Base-by-base conservation (phyloP, 64 coral and sea anemone genomes). In the Platygyra sinensis region DNA sequence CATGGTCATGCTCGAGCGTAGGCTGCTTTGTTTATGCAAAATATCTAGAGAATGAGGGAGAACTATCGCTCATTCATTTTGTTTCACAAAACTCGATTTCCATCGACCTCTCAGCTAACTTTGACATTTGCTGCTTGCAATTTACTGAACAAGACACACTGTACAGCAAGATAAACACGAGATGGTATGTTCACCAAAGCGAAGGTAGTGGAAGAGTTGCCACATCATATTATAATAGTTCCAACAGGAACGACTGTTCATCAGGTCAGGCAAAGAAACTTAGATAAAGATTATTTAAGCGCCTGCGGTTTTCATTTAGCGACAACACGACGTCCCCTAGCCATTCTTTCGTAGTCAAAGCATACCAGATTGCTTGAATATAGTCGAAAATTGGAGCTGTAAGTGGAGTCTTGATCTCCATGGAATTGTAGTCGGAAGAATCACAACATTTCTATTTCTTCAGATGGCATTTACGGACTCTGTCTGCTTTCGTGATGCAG, bases 121-220 rank as follows among this genome's bases (percentile, higher is more conserved):
- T 99, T 91, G 97, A 99, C 80, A n/a, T 99, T 99, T 82, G 93
- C 94, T 67, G 97, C 93, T 42, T 99, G 97, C 79, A 96, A 95
- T 55, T 99, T 96, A 96, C 97, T 12, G 97, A 99, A 61, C n/a
- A 99, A 99, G 86, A 99, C n/a, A 99, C 46, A 99, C n/a, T 99
- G 97, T 99, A 99, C 69, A 96, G 86, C 29, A 96, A 93, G 97
- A 99, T 79, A 99, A 96, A n/a, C n/a, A 52, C 62, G 97, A 59
- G 97, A 99, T 62, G 97, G 97, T 25, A 91, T 95, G 80, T 96
- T n/a, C n/a, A n/a, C 97, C 10, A 99, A 99, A 39, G n/a, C n/a
- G 97, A 99, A 71, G 97, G 97, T 4, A 99, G 97, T 73, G 97
- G 97, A 0, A 80, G 97, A 36, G 97, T 99, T 51, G 94, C 93